Conservation (phyloP, 2,113 vertebrate genomes). For the Phyllopteryx taeniolatus region DNA sequence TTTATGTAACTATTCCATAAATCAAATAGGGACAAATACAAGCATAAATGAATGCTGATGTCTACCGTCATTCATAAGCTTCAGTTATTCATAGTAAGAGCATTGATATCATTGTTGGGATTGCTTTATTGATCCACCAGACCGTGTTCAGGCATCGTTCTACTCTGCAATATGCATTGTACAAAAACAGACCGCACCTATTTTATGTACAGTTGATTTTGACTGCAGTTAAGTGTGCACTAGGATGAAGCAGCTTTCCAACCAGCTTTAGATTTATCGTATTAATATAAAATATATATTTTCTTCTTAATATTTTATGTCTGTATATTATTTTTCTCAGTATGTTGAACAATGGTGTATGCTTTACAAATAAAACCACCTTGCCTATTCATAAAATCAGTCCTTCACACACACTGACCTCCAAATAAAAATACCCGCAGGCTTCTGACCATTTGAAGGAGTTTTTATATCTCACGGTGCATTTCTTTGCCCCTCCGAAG, state of each 20-base stretch:
- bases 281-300: neutral
- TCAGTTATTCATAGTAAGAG: neutral
- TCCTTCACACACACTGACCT: constrained; percentile 36
- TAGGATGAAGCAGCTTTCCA: constrained; percentile 2
- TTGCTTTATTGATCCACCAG: constrained; percentile 25
- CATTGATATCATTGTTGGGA: neutral
- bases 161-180: constrained; percentile 9
- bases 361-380: neutral
- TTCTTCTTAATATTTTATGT: neutral
- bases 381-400: constrained; percentile 37
- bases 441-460: constrained; percentile 14
- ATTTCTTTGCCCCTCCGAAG: neutral
- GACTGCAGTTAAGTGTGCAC: neutral
- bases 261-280: neutral
- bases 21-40: neutral
- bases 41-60: constrained; percentile 1
- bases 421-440: constrained; percentile 38
- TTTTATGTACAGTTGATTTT: neutral
- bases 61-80: constrained; percentile 2
- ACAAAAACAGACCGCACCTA: neutral
- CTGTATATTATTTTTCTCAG: neutral
- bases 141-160: constrained; percentile 11
- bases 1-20: neutral
- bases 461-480: constrained; percentile 32
- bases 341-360: neutral